Evolutionary conservation across 1,140 invertebrate genomes (phyloP).

Genomic region (Drosophila simulans): DNA sequence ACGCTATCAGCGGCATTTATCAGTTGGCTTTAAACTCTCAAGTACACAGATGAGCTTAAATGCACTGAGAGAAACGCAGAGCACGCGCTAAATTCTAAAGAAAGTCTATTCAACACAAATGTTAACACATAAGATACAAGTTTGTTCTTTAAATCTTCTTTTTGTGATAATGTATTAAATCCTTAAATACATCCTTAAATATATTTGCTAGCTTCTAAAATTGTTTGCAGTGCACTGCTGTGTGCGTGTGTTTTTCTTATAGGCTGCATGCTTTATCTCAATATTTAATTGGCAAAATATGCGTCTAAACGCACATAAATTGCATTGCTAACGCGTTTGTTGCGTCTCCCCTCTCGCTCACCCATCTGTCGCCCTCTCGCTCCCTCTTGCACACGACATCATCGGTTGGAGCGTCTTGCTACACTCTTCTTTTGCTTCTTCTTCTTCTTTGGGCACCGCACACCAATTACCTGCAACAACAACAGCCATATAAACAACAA

Average conservation of each 20-base stretch:
- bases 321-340: slow-evolving; percentile 81
- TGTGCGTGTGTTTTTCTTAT: slow-evolving; percentile 46
- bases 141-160: background rate
- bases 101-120: background rate
- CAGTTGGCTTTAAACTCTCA: slow-evolving; percentile 44
- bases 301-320: slow-evolving; percentile 84
- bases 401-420: slow-evolving; percentile 8
- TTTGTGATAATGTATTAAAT: background rate
- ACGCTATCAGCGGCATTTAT: slow-evolving; percentile 81
- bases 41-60: slow-evolving; percentile 24
- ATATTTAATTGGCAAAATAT: slow-evolving; percentile 85
- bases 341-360: slow-evolving; percentile 34
- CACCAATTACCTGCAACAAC: slow-evolving; percentile 45
- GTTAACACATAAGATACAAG: background rate
- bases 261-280: slow-evolving; percentile 83
- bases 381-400: slow-evolving; percentile 19
- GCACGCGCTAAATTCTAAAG: too few relatives aligned
- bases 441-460: slow-evolving; percentile 32
- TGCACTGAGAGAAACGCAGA: slow-evolving; percentile 1
- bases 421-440: slow-evolving; percentile 1
- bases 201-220: background rate
- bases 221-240: slow-evolving; percentile 3
- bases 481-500: slow-evolving; percentile 34
- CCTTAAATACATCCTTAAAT: background rate
- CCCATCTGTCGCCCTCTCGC: background rate